These are phyloP conservation scores for Chelon labrosus DNA, from an alignment of 2,797 vertebrate species.

Conservation along the genomic window DNA sequence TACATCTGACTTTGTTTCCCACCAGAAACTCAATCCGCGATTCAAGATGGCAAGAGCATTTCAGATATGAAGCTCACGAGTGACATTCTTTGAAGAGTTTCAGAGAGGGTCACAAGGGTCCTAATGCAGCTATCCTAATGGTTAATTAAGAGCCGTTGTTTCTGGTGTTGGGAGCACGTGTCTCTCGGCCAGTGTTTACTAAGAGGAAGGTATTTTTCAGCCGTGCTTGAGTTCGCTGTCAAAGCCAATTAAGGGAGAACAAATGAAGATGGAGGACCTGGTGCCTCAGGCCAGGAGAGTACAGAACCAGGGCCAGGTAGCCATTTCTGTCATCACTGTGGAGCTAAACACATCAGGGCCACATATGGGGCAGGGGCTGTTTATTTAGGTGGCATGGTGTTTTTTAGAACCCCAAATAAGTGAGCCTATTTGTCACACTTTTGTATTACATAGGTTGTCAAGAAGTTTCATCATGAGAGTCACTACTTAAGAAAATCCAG, in stretches of 20 bases:
- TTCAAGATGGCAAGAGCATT: conserved; percentile 4
- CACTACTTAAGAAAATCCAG: not conserved
- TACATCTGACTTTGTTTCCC: conserved; percentile 6
- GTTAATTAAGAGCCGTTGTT: conserved; percentile 62
- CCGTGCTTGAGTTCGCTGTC: conserved; percentile 76
- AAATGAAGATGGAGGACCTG: conserved; percentile 80
- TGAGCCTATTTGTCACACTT: conserved; percentile 2
- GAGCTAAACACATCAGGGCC: conserved; percentile 46
- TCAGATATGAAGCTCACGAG: conserved; percentile 12
- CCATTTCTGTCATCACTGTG: conserved; percentile 43
- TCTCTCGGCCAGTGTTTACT: conserved; percentile 75
- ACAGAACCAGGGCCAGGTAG: conserved; percentile 63
- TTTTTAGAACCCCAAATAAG: conserved; percentile 18
- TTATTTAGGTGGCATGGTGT: conserved; percentile 30
- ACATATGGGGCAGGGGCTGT: conserved; percentile 41
- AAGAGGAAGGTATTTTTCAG: conserved; percentile 70
- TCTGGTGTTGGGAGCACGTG: conserved; percentile 66
- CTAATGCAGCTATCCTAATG: conserved; percentile 38
- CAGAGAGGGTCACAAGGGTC: conserved; percentile 53
- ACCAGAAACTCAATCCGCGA: conserved; percentile 24
- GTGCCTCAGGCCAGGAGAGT: conserved; percentile 69
- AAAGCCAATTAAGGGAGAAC: conserved; percentile 78
- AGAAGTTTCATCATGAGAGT: not conserved
- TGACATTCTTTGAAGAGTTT: conserved; percentile 42
- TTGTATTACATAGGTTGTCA: not conserved